phyloP scores from a whole-genome alignment of 2,888 invertebrate genomes.

The Resseliella maxima region DNA sequence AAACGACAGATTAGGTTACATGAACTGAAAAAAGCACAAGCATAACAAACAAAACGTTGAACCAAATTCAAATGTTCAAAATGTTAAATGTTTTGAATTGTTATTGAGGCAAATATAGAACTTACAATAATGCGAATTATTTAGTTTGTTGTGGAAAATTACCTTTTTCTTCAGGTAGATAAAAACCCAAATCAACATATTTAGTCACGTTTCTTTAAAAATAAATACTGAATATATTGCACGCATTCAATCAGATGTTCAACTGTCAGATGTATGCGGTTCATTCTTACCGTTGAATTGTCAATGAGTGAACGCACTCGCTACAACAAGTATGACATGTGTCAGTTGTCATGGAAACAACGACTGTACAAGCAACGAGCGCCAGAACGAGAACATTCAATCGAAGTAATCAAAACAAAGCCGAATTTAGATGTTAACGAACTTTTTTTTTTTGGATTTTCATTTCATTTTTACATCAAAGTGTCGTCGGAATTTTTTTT shows the following conservation, averaged over 20 bases:
- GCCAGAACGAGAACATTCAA: neutral
- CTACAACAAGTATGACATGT: neutral
- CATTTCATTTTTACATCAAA: neutral
- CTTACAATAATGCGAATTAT: no score
- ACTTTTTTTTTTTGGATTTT: conserved; percentile 19
- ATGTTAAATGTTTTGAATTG: neutral
- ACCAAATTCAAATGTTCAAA: neutral
- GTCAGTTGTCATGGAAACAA: conserved; percentile 53
- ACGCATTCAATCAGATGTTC: neutral
- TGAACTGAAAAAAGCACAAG: neutral
- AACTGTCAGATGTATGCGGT: conserved; percentile 5
- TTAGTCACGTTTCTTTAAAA: neutral
- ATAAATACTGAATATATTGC: neutral
- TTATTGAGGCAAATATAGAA: no score
- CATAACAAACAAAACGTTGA: neutral
- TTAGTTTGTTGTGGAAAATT: no score
- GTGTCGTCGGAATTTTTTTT: neutral
- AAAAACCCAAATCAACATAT: neutral
- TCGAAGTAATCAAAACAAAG: conserved; percentile 54
- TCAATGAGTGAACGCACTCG: conserved; percentile 43
- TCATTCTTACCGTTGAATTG: neutral
- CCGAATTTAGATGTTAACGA: conserved; percentile 25
- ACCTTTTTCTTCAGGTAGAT: neutral
- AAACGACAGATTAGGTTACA: conserved; percentile 26
- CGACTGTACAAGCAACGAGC: neutral